Conservation (phyloP, 2,113 vertebrate genomes). For the Panthera tigris region DNA sequence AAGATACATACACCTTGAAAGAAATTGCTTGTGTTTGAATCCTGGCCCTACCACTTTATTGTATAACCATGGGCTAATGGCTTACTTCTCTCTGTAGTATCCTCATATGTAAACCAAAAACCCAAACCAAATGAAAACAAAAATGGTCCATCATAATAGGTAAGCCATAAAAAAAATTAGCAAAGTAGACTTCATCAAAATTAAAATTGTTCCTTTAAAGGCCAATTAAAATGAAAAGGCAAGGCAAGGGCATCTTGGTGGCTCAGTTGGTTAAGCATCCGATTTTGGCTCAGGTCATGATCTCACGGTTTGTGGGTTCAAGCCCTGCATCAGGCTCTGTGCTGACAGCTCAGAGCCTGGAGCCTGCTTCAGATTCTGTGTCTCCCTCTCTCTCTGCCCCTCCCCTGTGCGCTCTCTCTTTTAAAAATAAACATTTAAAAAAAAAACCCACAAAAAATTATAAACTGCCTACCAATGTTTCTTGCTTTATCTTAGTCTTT, state of each 20-base stretch:
- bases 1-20: neutral
- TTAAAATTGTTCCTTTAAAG: neutral
- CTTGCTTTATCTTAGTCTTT: neutral
- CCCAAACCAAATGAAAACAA: neutral
- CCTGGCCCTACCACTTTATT: neutral
- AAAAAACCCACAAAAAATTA: neutral
- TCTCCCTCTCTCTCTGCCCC: no score
- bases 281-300: no score
- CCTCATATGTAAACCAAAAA: neutral
- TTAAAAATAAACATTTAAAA: no score
- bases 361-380: no score
- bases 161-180: neutral
- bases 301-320: no score
- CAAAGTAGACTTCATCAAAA: neutral
- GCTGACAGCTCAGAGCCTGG: no score
- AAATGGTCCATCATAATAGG: neutral
- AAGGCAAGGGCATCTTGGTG: neutral
- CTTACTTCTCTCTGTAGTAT: neutral
- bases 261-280: no score
- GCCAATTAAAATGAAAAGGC: constrained; percentile 3
- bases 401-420: no score
- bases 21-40: neutral
- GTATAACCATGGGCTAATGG: neutral
- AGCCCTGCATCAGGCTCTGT: no score
- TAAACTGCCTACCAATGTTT: neutral